Conservation (phyloP, 2,113 vertebrate genomes). For the Perccottus glenii region DNA sequence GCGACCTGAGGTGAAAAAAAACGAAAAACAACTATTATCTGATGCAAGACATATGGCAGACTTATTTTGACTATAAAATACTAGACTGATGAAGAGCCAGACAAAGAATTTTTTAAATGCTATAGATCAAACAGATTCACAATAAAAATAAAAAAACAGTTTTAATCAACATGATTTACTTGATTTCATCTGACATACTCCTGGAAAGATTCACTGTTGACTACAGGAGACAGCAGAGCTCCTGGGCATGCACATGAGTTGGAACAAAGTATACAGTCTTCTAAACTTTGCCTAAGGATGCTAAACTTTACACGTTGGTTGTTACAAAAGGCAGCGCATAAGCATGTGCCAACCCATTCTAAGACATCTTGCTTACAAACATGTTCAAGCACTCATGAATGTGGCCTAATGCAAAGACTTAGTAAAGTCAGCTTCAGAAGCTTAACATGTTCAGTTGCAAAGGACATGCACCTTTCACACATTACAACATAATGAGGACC, state of each 20-base stretch:
- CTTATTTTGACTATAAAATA: slow-evolving; percentile 11
- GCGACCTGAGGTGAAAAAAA: slow-evolving; percentile 80
- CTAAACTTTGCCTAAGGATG: slow-evolving; percentile 12
- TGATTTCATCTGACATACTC: neutral
- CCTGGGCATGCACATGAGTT: slow-evolving; percentile 21
- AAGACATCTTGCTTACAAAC: slow-evolving; percentile 16
- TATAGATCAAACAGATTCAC: neutral
- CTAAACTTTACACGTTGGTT: slow-evolving; percentile 19
- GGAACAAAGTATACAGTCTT: slow-evolving; percentile 4
- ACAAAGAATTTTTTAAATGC: slow-evolving; percentile 3
- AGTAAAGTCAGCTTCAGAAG: neutral
- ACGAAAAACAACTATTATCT: slow-evolving; percentile 8
- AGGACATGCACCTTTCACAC: slow-evolving; percentile 21
- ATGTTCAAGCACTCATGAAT: slow-evolving; percentile 15
- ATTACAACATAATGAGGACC: slow-evolving; percentile 53
- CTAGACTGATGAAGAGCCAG: neutral
- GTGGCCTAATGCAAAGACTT: neutral
- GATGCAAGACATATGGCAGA: slow-evolving; percentile 8
- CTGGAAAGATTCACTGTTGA: slow-evolving; percentile 10
- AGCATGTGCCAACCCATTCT: slow-evolving; percentile 22
- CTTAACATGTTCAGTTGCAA: slow-evolving; percentile 6
- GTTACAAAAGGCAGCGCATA: neutral
- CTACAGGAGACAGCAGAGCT: neutral
- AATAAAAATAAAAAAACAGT: slow-evolving; percentile 2
- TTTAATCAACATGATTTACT: slow-evolving; percentile 7